Evolutionary conservation across 2,113 vertebrate species (phyloP).

Genomic region (Lipophrys pholis): DNA sequence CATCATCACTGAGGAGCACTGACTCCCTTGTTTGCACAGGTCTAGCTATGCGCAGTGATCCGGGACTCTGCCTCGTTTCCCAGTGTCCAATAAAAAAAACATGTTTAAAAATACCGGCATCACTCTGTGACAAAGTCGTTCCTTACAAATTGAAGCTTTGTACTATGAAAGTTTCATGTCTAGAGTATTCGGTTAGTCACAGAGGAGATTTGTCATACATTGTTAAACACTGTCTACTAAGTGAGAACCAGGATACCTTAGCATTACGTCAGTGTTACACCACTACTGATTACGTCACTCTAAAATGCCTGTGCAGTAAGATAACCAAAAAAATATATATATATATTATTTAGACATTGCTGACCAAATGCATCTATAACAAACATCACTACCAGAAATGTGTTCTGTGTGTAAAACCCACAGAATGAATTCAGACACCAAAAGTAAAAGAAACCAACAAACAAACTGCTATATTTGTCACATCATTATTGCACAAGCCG

Average conservation of each 20-base stretch:
- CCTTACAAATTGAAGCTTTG: slow-evolving; percentile 4
- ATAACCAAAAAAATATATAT: too few relatives aligned
- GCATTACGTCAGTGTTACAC: slow-evolving; percentile 74
- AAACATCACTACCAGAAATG: too few relatives aligned
- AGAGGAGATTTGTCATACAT: not conserved
- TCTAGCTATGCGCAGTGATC: slow-evolving; percentile 47
- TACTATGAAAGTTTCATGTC: slow-evolving; percentile 6
- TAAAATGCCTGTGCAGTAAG: slow-evolving; percentile 34
- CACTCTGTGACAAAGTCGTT: slow-evolving; percentile 4
- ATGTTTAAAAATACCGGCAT: slow-evolving; percentile 23
- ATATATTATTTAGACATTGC: not conserved
- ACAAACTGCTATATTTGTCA: slow-evolving; percentile 26
- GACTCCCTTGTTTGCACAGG: slow-evolving; percentile 45
- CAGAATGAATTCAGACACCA: not conserved
- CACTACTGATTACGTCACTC: slow-evolving; percentile 69
- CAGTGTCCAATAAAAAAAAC: slow-evolving; percentile 24
- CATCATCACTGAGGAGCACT: slow-evolving; percentile 56
- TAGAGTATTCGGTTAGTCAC: not conserved
- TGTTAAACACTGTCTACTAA: slow-evolving; percentile 26
- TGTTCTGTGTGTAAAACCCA: slow-evolving; percentile 8
- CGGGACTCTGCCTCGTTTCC: slow-evolving; percentile 18
- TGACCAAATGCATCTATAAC: too few relatives aligned
- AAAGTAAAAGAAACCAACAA: not conserved
- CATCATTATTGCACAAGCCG: slow-evolving; percentile 27
- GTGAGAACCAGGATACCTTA: slow-evolving; percentile 47